Percentiles rank a stretch among this genome's conserved stretches.
Conservation (phyloP, 2,113 vertebrate species). For the Motacilla tschutschensis region DNA sequence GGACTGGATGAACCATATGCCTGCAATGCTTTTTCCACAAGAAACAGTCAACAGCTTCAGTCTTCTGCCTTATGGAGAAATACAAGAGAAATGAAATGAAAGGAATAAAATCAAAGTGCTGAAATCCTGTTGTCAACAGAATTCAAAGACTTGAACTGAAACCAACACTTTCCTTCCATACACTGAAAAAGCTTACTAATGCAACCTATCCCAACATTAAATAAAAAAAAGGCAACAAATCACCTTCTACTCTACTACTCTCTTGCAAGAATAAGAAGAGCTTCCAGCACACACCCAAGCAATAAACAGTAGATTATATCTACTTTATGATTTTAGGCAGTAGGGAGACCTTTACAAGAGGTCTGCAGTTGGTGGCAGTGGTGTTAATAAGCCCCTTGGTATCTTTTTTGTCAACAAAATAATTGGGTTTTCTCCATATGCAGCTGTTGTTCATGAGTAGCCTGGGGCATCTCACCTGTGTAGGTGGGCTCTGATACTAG, state of each 20-base stretch:
- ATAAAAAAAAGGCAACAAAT: not conserved
- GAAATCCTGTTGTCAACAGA: not conserved
- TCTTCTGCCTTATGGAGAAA: not conserved
- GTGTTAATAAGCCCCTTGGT: not conserved
- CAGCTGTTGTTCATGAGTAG: not conserved
- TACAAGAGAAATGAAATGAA: not conserved
- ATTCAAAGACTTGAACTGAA: not conserved
- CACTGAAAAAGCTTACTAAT: not conserved
- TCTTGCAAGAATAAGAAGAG: not conserved
- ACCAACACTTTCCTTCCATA: not conserved
- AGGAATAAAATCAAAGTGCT: not conserved
- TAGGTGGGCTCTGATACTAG: not conserved
- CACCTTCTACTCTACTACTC: fast-evolving
- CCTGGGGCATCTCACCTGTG: not conserved
- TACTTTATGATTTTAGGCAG: not conserved
- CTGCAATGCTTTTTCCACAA: not conserved
- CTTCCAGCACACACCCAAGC: fast-evolving
- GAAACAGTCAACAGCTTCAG: not conserved
- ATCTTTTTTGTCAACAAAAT: not conserved
- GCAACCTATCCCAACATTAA: fast-evolving
- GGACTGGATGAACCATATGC: not conserved
- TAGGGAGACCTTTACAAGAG: not conserved
- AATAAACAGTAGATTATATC: not conserved
- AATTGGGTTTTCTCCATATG: not conserved
- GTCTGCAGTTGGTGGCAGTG: not conserved